Conservation (phyloP, 2,797 vertebrate genomes). For the Paratrypauchen microcephalus region DNA sequence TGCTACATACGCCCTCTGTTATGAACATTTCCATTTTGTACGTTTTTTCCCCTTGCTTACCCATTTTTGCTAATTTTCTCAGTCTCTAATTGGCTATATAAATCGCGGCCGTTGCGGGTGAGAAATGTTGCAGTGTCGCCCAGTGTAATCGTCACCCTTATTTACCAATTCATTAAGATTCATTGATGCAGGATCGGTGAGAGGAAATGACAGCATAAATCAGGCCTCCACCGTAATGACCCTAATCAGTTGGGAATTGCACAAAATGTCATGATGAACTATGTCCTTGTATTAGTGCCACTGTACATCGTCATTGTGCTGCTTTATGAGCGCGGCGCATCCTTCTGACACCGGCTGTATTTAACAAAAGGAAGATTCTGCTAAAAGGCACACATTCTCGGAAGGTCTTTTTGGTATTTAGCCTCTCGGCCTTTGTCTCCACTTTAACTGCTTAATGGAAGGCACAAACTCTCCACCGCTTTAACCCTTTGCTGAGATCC, state of each 20-base stretch:
- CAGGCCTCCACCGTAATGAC: slow-evolving; percentile 99
- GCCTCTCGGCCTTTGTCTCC: slow-evolving; percentile 88
- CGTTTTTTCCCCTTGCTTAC: slow-evolving; percentile 99
- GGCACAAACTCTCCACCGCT: slow-evolving; percentile 45
- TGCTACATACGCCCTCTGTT: slow-evolving; percentile 84
- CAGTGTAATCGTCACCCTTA: slow-evolving; percentile 99
- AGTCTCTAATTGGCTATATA: slow-evolving; percentile 99
- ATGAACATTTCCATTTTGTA: slow-evolving; percentile 93
- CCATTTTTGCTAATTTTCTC: slow-evolving; percentile 96
- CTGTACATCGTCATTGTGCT: slow-evolving; percentile 98
- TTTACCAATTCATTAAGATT: slow-evolving; percentile 99
- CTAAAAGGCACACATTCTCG: slow-evolving; percentile 91
- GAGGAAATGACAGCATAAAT: slow-evolving; percentile 99
- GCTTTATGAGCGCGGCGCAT: slow-evolving; percentile 97
- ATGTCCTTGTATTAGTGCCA: slow-evolving; percentile 99
- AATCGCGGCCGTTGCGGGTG: slow-evolving; percentile 99
- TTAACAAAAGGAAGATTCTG: slow-evolving; percentile 96
- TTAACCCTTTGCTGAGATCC: slow-evolving; percentile 49
- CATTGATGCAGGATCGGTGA: slow-evolving; percentile 99
- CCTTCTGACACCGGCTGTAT: slow-evolving; percentile 97
- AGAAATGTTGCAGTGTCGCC: slow-evolving; percentile 99
- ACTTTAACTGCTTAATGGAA: slow-evolving; percentile 92
- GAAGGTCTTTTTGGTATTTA: slow-evolving; percentile 91
- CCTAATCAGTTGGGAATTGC: slow-evolving; percentile 99
- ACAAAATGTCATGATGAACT: slow-evolving; percentile 99